Evolutionary conservation across 2,797 vertebrate genomes (phyloP).

Genomic region (Scolopax bukidnonensis): DNA sequence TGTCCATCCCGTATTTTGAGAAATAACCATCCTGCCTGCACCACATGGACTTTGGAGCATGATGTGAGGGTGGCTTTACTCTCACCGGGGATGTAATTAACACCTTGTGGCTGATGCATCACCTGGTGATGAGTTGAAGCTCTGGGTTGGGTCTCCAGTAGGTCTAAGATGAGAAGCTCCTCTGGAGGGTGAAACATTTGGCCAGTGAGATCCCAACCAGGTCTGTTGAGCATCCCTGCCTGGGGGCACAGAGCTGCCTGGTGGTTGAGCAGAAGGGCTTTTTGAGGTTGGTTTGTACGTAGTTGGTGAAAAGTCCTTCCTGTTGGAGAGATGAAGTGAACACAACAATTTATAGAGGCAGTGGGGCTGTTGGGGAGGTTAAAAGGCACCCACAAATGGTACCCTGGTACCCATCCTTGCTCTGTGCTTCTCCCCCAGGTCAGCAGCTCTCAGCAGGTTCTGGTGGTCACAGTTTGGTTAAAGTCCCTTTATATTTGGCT

Average conservation of each 20-base stretch:
- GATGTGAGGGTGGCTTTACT: background rate
- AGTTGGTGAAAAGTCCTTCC: background rate
- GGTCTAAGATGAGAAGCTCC: background rate
- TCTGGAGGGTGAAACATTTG: background rate
- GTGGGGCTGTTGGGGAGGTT: rapidly evolving
- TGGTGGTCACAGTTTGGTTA: background rate
- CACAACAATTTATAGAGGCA: background rate
- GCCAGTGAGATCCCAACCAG: background rate
- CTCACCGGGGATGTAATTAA: background rate
- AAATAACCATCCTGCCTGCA: background rate
- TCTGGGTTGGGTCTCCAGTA: background rate
- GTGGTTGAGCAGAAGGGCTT: background rate
- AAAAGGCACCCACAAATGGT: no score
- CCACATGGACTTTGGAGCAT: rapidly evolving
- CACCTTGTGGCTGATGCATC: rapidly evolving
- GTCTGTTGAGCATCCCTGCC: background rate
- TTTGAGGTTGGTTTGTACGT: background rate
- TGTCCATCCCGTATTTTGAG: background rate
- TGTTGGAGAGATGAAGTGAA: background rate
- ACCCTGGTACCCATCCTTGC: background rate
- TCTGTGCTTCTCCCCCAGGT: background rate
- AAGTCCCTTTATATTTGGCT: background rate
- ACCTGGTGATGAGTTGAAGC: background rate
- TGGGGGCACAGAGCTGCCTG: rapidly evolving
- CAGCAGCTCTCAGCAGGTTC: background rate